Evolutionary conservation across 2,113 vertebrate genomes (phyloP).

Genomic region (Actenoides hombroni): DNA sequence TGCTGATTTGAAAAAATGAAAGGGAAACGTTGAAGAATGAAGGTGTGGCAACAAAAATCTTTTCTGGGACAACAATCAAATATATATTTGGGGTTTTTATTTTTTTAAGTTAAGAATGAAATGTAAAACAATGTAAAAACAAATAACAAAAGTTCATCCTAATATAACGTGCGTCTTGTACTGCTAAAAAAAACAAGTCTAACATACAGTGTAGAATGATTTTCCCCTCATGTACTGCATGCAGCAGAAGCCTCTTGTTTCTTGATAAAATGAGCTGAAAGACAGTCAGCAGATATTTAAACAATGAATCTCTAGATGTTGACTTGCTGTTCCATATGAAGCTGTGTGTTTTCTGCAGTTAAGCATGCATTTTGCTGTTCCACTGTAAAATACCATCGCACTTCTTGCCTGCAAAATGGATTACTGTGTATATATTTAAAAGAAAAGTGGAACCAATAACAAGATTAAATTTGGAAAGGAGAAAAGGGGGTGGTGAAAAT

Average conservation of each 20-base stretch:
- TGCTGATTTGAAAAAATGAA: constrained; percentile 23
- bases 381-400: constrained; percentile 81
- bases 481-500: constrained; percentile 27
- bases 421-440: constrained; percentile 78
- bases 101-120: constrained; percentile 82
- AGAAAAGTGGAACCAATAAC: constrained; percentile 56
- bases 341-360: constrained; percentile 80
- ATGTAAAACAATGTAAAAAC: constrained; percentile 79
- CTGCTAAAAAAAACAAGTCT: constrained; percentile 73
- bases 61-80: constrained; percentile 78
- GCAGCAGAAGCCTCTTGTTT: constrained; percentile 82
- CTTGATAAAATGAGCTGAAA: constrained; percentile 85
- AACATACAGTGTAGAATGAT: constrained; percentile 69
- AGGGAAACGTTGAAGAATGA: background rate
- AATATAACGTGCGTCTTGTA: constrained; percentile 79
- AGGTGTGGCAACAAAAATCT: constrained; percentile 64
- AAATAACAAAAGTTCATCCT: constrained; percentile 71
- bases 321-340: constrained; percentile 76
- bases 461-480: constrained; percentile 47
- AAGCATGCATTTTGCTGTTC: constrained; percentile 86
- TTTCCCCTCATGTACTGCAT: constrained; percentile 82
- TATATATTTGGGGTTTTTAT: constrained; percentile 73
- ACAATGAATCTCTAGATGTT: constrained; percentile 69
- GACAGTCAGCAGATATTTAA: constrained; percentile 77
- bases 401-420: constrained; percentile 78